These are phyloP conservation scores for Trypoxylon attenuatum DNA, from an alignment of 2,888 invertebrate species.

Conservation along the genomic window DNA sequence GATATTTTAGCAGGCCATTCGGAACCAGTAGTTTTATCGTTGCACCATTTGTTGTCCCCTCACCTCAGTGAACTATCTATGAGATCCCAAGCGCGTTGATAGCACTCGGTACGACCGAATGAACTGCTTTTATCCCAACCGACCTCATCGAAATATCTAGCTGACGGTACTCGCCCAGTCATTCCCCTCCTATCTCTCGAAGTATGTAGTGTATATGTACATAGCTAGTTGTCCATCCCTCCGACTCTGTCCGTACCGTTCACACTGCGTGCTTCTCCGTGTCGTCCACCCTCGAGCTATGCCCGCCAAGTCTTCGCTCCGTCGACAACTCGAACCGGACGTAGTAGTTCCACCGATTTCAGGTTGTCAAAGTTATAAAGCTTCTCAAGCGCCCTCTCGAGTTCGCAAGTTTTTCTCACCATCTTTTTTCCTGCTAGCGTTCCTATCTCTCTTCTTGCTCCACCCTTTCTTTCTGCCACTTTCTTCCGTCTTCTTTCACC, in stretches of 20 bases:
- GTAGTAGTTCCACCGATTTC: conserved; percentile 59
- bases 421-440: no score
- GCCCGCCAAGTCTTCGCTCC: no score
- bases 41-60: no score
- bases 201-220: conserved; percentile 34
- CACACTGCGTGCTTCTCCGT: conserved; percentile 17
- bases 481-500: not conserved
- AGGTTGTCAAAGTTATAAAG: conserved; percentile 64
- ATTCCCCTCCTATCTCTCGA: conserved; percentile 27
- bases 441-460: conserved; percentile 20
- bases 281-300: conserved; percentile 5
- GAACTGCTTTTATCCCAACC: no score
- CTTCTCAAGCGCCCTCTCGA: conserved; percentile 59
- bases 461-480: conserved; percentile 12
- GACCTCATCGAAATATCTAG: no score
- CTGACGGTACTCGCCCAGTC: conserved; percentile 21
- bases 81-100: no score
- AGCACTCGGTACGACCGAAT: no score
- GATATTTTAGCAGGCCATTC: no score
- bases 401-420: conserved; percentile 54
- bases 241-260: not conserved
- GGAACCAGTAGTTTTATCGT: no score
- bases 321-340: no score
- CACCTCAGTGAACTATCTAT: no score
- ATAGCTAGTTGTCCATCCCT: conserved; percentile 28